Evolutionary conservation across 2,888 invertebrate genomes (phyloP).

Genomic region (Ferrisia virgata): DNA sequence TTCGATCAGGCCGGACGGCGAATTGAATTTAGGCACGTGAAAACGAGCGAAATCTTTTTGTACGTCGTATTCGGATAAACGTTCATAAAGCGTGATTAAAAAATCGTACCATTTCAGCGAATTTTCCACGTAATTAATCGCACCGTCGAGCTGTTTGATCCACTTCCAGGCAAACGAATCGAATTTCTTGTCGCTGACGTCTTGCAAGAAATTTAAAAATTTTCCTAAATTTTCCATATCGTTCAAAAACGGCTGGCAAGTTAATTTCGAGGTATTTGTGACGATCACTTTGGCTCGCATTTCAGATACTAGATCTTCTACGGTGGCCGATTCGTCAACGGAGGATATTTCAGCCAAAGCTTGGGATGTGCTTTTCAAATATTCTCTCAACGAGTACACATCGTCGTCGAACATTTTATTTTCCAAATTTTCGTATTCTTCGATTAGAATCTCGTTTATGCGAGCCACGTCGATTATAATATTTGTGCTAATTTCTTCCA

Average conservation of each 20-base stretch:
- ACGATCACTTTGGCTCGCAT: not conserved
- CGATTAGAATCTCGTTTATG: too few species aligned
- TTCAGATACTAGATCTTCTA: not conserved
- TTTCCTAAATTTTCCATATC: not conserved
- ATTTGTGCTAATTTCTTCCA: too few species aligned
- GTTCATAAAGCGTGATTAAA: not conserved
- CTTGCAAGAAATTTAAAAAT: not conserved
- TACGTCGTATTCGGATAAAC: not conserved
- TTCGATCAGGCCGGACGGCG: not conserved
- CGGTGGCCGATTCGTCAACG: not conserved
- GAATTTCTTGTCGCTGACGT: not conserved
- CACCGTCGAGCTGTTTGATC: not conserved
- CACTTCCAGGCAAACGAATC: not conserved
- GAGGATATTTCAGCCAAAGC: too few species aligned
- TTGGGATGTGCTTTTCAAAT: too few species aligned
- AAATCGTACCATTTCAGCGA: constrained; percentile 2
- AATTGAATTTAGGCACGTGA: not conserved
- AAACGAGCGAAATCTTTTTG: not conserved
- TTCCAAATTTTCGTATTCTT: too few species aligned
- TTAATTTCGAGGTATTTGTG: not conserved
- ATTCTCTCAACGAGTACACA: too few species aligned
- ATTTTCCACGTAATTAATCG: not conserved
- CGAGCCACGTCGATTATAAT: too few species aligned
- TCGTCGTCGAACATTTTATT: too few species aligned
- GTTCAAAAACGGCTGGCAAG: not conserved